These are phyloP conservation scores for Thalassophryne amazonica DNA, from an alignment of 2,797 vertebrate genomes.

Conservation along the genomic window DNA sequence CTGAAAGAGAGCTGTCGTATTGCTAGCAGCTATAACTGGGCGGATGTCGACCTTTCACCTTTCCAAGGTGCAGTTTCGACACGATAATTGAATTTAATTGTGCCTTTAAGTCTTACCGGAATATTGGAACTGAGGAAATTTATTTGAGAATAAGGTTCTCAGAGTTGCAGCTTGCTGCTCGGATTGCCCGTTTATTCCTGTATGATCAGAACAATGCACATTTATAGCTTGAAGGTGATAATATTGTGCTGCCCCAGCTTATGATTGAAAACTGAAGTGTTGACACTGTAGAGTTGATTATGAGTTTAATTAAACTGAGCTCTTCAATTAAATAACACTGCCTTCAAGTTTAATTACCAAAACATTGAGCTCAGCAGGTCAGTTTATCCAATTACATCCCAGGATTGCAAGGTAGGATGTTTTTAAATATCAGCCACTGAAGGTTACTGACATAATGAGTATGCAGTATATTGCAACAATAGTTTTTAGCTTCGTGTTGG, in stretches of 20 bases:
- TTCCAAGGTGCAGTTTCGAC: conserved; percentile 83
- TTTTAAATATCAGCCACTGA: conserved; percentile 68
- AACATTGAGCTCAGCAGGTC: conserved; percentile 71
- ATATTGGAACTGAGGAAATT: too few relatives aligned
- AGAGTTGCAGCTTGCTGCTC: background rate
- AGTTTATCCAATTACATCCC: conserved; percentile 73
- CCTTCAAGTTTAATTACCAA: conserved; percentile 75
- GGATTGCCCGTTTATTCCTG: background rate
- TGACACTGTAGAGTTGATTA: conserved; percentile 65
- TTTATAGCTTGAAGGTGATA: conserved; percentile 30
- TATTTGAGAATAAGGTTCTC: background rate
- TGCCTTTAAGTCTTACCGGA: background rate
- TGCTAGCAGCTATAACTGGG: conserved; percentile 94
- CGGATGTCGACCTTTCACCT: conserved; percentile 91
- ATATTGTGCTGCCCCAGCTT: conserved; percentile 38
- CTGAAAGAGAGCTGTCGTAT: conserved; percentile 95
- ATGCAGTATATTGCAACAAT: conserved; percentile 38
- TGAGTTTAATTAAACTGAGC: conserved; percentile 70
- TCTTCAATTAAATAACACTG: conserved; percentile 71
- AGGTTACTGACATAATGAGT: conserved; percentile 67
- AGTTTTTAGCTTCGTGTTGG: conserved; percentile 28
- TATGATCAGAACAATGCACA: conserved; percentile 5
- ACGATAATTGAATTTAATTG: conserved; percentile 2
- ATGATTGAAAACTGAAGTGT: conserved; percentile 68
- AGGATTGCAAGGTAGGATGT: conserved; percentile 66